A percentile compares a stretch with the other conserved stretches of the same genome.
phyloP scores from a whole-genome alignment of 2,113 vertebrate genomes.

The Cryptomyrus ogoouensis region DNA sequence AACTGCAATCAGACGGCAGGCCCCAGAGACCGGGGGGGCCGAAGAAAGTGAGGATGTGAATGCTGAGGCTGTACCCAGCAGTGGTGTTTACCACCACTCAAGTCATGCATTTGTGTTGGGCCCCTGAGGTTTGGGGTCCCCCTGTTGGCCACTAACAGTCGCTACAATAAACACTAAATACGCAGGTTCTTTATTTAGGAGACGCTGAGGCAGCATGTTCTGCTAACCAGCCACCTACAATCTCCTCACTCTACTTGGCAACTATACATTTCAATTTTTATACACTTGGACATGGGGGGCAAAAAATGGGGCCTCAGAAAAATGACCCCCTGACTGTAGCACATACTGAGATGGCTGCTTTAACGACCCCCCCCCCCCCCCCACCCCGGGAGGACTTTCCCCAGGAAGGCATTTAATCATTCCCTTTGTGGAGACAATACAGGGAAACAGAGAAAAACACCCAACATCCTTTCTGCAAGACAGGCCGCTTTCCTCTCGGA shows the following conservation, averaged over 20 bases:
- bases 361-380: not conserved
- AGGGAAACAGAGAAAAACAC: not conserved
- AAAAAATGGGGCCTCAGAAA: not conserved
- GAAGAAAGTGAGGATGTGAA: not conserved
- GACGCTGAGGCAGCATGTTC: not conserved
- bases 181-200: not conserved
- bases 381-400: not conserved
- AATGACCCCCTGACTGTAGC: not conserved
- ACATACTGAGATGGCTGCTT: not conserved
- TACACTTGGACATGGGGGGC: not conserved
- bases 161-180: not conserved
- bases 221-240: not conserved
- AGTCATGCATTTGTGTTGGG: not conserved
- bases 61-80: not conserved
- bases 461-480: not conserved
- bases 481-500: not conserved
- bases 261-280: no score
- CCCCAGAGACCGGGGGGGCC: not conserved
- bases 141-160: not conserved
- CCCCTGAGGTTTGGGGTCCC: not conserved
- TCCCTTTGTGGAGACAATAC: not conserved
- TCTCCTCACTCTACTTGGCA: not conserved
- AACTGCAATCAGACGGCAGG: not conserved
- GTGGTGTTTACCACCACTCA: not conserved
- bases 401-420: not conserved